Conservation (phyloP, 2,113 vertebrate species). For the Poecilia latipinna region DNA sequence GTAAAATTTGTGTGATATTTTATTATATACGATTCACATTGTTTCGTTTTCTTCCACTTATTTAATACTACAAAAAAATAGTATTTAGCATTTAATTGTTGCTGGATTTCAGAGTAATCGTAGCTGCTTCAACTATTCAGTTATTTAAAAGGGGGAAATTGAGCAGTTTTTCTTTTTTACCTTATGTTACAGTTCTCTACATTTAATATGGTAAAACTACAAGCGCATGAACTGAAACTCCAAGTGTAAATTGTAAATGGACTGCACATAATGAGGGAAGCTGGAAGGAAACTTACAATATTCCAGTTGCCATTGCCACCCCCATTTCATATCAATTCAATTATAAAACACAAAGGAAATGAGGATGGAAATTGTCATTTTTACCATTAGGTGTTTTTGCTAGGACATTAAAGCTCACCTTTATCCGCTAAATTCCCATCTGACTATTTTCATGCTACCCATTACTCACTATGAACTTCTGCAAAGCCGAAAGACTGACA, state of each 20-base stretch:
- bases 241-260: background rate
- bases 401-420: conserved; percentile 5
- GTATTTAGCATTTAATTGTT: background rate
- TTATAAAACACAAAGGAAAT: background rate
- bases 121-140: background rate
- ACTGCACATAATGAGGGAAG: background rate
- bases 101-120: background rate
- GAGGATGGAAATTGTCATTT: background rate
- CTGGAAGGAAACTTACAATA: background rate
- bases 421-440: conserved; percentile 1
- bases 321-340: background rate
- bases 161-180: background rate
- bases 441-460: conserved; percentile 15
- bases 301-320: background rate
- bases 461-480: conserved; percentile 36
- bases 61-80: too few species aligned
- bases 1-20: too few species aligned
- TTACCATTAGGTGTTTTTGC: background rate
- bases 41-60: too few species aligned
- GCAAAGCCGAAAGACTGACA: conserved; percentile 34
- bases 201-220: background rate
- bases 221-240: too few species aligned
- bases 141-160: background rate
- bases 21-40: too few species aligned
- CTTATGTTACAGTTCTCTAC: background rate